phyloP scores from a whole-genome alignment of 1,140 invertebrate genomes.

The Drosophila ficusphila region DNA sequence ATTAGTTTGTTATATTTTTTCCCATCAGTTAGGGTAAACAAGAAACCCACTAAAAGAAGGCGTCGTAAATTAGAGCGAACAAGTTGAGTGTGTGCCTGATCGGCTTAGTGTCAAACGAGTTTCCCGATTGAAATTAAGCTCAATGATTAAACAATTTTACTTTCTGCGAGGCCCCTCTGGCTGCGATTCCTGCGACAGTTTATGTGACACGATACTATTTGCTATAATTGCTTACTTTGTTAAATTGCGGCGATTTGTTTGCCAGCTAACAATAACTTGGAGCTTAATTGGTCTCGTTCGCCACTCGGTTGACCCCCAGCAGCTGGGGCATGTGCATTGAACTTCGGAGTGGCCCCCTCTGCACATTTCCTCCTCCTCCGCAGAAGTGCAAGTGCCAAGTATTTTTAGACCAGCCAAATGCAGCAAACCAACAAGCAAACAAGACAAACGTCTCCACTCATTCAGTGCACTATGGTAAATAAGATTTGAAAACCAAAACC shows the following conservation, averaged over 20 bases:
- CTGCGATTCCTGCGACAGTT: slow-evolving; percentile 33
- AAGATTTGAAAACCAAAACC: background rate
- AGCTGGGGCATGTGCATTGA: slow-evolving; percentile 57
- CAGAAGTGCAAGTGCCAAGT: slow-evolving; percentile 12
- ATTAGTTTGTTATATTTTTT: too few species aligned
- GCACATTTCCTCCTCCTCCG: background rate
- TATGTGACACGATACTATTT: slow-evolving; percentile 61
- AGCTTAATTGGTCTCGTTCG: slow-evolving; percentile 59
- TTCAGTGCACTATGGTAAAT: background rate
- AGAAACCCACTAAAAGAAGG: background rate
- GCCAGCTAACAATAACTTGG: slow-evolving; percentile 57
- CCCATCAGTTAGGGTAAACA: slow-evolving; percentile 16
- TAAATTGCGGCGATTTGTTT: slow-evolving; percentile 69
- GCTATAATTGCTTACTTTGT: slow-evolving; percentile 72
- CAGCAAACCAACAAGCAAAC: slow-evolving; percentile 4
- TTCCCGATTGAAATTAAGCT: slow-evolving; percentile 70
- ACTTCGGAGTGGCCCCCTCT: slow-evolving; percentile 31
- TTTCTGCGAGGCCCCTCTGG: slow-evolving; percentile 10
- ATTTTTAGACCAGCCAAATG: slow-evolving; percentile 13
- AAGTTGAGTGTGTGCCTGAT: slow-evolving; percentile 32
- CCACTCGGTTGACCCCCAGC: slow-evolving; percentile 38
- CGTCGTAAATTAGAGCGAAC: slow-evolving; percentile 56
- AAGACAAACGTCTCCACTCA: background rate
- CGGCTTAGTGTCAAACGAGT: slow-evolving; percentile 52
- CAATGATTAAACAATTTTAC: slow-evolving; percentile 78